phyloP scores from a whole-genome alignment of 1,140 invertebrate species.

The Platyura marginata region DNA sequence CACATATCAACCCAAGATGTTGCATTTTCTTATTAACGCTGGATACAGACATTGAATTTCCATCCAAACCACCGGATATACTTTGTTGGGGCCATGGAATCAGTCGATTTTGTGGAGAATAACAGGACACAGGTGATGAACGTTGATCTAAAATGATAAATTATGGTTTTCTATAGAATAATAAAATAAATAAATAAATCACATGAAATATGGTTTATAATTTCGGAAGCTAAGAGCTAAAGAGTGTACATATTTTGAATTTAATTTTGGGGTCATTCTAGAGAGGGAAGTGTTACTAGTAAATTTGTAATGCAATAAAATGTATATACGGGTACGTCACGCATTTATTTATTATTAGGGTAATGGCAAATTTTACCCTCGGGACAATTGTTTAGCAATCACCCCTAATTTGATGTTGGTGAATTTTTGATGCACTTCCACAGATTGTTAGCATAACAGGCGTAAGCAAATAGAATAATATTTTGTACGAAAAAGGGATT shows the following conservation, averaged over 20 bases:
- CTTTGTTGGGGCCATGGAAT: background rate
- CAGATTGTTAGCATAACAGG: too few species aligned
- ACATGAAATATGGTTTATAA: too few species aligned
- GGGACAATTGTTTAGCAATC: constrained; percentile 26
- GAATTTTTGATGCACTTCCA: constrained; percentile 25
- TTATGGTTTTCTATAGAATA: background rate
- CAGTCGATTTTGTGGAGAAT: constrained; percentile 9
- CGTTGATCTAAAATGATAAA: background rate
- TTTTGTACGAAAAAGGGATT: background rate
- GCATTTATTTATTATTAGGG: constrained; percentile 2
- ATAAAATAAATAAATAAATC: too few species aligned
- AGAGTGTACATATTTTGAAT: too few species aligned
- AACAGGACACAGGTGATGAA: constrained; percentile 3
- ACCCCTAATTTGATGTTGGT: constrained; percentile 25
- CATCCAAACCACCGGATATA: background rate
- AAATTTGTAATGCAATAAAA: background rate
- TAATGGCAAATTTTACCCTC: constrained; percentile 2
- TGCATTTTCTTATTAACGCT: constrained; percentile 13
- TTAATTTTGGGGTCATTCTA: too few species aligned
- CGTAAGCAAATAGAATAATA: too few species aligned
- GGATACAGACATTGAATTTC: background rate
- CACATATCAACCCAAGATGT: constrained; percentile 59
- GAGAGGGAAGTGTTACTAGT: too few species aligned
- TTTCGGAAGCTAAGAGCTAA: too few species aligned
- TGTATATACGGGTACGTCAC: background rate